Conservation (phyloP, 2,113 vertebrate species). For the Nyctibius bracteatus region DNA sequence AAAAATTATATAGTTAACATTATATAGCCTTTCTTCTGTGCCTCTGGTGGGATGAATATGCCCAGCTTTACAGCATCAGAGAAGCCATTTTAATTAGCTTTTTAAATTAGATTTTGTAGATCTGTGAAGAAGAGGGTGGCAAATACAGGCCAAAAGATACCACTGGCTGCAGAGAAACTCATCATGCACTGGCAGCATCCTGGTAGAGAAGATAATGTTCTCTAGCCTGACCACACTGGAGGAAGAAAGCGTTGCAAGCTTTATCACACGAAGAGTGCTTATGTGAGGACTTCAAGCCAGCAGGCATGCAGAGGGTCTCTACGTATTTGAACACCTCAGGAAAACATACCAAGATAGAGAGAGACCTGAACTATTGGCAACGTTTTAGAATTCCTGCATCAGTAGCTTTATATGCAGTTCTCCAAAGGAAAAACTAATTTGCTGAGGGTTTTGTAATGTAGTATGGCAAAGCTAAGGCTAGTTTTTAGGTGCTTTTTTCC, state of each 20-base stretch:
- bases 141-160: neutral
- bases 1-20: neutral
- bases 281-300: neutral
- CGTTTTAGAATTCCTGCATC: neutral
- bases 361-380: neutral
- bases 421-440: neutral
- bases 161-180: neutral
- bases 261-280: neutral
- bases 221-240: neutral
- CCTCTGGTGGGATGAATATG: neutral
- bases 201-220: neutral
- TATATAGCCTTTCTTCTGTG: neutral
- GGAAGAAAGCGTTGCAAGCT: neutral
- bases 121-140: neutral
- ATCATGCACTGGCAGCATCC: neutral
- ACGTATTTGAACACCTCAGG: neutral
- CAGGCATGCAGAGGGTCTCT: neutral
- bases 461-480: neutral
- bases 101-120: slow-evolving; percentile 4
- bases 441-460: neutral
- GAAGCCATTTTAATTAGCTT: neutral
- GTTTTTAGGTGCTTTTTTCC: neutral
- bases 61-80: neutral
- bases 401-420: neutral
- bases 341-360: neutral